Evolutionary conservation across 1,140 invertebrate species (phyloP).

Genomic region (Micrasema longulum): DNA sequence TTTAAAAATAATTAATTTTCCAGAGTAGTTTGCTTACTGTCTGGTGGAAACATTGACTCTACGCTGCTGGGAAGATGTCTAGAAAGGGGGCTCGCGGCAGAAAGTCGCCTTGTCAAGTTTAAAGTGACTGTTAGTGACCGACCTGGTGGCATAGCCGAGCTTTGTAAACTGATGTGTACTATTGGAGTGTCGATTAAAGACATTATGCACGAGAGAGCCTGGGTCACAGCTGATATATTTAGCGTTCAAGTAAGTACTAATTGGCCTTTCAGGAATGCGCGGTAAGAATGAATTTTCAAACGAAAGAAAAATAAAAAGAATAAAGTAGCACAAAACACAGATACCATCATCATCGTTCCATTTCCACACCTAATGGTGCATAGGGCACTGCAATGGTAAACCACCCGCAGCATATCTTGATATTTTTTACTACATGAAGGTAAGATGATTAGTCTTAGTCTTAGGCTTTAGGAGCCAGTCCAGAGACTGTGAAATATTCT

Average conservation of each 20-base stretch:
- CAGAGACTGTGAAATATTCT: too few relatives aligned
- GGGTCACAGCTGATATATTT: slow-evolving; percentile 90
- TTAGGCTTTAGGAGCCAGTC: too few relatives aligned
- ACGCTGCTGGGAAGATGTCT: slow-evolving; percentile 89
- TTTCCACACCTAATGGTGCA: too few relatives aligned
- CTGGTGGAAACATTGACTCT: slow-evolving; percentile 95
- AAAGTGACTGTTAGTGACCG: slow-evolving; percentile 88
- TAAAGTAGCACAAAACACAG: neutral
- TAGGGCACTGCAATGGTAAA: too few relatives aligned
- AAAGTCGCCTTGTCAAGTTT: slow-evolving; percentile 88
- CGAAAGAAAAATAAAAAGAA: neutral
- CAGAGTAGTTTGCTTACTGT: slow-evolving; percentile 85
- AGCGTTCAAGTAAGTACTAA: slow-evolving; percentile 74
- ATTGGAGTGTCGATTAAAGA: slow-evolving; percentile 93
- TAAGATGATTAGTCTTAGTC: too few relatives aligned
- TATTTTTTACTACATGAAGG: too few relatives aligned
- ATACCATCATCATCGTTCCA: too few relatives aligned
- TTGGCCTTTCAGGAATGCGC: too few relatives aligned
- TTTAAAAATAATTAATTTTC: slow-evolving; percentile 32
- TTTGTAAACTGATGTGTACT: slow-evolving; percentile 80
- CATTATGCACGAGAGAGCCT: slow-evolving; percentile 93
- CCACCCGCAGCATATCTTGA: too few relatives aligned
- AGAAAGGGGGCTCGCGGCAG: slow-evolving; percentile 89
- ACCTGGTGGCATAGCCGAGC: slow-evolving; percentile 88
- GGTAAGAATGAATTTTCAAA: neutral